Evolutionary conservation across 2,113 vertebrate genomes (phyloP).

Genomic region (Thryonomys swinderianus): DNA sequence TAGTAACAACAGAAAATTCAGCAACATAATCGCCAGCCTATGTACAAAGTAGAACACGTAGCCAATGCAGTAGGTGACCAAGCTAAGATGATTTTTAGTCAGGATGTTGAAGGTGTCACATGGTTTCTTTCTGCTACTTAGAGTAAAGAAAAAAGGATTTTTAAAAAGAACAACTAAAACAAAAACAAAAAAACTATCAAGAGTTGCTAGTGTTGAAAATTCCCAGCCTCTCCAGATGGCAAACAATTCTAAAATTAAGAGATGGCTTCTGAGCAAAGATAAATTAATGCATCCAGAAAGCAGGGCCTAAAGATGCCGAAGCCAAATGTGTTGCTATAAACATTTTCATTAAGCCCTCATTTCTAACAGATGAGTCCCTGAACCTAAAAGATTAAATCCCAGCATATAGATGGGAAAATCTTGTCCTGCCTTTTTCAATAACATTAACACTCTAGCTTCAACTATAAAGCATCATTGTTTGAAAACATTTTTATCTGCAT

Average conservation of each 20-base stretch:
- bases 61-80: neutral
- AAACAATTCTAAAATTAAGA: neutral
- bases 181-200: neutral
- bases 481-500: neutral
- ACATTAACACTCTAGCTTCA: neutral
- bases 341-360: neutral
- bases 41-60: neutral
- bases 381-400: neutral
- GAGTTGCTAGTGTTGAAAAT: neutral
- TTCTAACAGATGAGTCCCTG: neutral
- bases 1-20: neutral
- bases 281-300: neutral
- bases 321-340: neutral
- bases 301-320: neutral
- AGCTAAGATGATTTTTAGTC: neutral
- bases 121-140: neutral
- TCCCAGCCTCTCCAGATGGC: neutral
- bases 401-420: neutral
- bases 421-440: neutral
- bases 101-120: neutral
- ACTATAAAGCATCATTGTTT: neutral
- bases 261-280: neutral
- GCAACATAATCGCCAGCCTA: neutral
- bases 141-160: conserved; percentile 4
- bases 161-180: neutral